Conservation (phyloP, 2,888 invertebrate species). For the Blastobasis lacticolella region DNA sequence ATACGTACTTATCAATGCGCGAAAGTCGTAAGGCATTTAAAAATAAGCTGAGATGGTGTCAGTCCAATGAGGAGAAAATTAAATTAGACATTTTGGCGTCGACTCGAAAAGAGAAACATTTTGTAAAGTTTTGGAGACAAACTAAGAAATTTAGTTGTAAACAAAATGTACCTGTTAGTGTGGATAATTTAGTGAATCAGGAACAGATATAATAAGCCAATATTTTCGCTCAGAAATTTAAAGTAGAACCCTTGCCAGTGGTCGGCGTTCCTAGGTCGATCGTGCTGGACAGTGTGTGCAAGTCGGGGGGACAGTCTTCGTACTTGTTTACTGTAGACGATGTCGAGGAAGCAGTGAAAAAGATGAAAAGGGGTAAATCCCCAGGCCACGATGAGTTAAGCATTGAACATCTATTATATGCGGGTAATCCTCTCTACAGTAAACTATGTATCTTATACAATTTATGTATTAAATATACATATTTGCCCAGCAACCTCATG, state of each 20-base stretch:
- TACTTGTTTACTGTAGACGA: neutral
- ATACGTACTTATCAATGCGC: constrained; percentile 7
- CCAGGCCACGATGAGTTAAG: constrained; percentile 10
- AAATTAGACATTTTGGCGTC: constrained; percentile 6
- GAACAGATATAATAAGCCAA: constrained; percentile 11
- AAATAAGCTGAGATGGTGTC: constrained; percentile 7
- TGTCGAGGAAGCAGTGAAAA: constrained; percentile 2
- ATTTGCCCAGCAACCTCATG: too few relatives aligned
- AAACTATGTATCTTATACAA: too few relatives aligned
- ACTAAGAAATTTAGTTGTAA: constrained; percentile 5
- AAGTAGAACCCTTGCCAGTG: neutral
- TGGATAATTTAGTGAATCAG: constrained; percentile 7
- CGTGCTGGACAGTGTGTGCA: neutral
- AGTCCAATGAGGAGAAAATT: constrained; percentile 3
- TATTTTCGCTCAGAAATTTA: constrained; percentile 11
- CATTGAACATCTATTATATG: neutral
- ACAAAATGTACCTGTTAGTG: constrained; percentile 9
- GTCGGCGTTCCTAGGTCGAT: neutral
- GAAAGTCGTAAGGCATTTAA: constrained; percentile 6
- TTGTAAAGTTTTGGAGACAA: constrained; percentile 5
- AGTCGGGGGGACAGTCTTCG: neutral
- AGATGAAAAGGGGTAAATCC: constrained; percentile 13
- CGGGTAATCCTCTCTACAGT: too few relatives aligned
- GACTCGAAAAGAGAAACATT: neutral
- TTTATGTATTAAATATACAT: too few relatives aligned